Evolutionary conservation across 2,113 vertebrate genomes (phyloP).

Genomic region (Grantiella picta): DNA sequence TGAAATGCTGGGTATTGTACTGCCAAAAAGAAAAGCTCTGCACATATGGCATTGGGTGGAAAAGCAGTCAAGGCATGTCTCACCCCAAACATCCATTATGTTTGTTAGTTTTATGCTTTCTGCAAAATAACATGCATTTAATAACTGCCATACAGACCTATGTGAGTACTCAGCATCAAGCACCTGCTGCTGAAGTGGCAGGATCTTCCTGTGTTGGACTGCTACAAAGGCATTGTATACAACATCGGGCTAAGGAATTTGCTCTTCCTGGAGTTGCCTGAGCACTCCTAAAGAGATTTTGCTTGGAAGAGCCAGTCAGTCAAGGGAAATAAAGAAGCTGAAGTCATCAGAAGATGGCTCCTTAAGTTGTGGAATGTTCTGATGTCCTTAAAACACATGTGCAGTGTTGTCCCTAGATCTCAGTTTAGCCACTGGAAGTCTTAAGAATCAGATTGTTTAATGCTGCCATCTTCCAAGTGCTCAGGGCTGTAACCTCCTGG

Average conservation of each 20-base stretch:
- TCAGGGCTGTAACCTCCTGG: background rate
- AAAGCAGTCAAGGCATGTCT: constrained; percentile 39
- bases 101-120: constrained; percentile 23
- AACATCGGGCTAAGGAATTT: background rate
- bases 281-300: background rate
- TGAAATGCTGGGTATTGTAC: constrained; percentile 61
- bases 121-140: background rate
- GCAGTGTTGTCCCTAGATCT: background rate
- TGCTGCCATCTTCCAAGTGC: background rate
- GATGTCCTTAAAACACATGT: background rate
- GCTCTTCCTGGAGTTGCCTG: background rate
- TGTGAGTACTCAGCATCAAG: background rate
- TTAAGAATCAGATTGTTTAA: background rate
- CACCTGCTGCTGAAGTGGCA: background rate
- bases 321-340: background rate
- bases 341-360: background rate
- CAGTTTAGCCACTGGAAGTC: background rate
- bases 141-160: background rate
- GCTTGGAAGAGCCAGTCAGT: background rate
- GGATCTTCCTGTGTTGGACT: background rate
- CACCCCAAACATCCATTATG: background rate
- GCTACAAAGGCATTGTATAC: background rate
- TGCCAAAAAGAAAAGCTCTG: constrained; percentile 44
- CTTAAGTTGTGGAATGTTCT: background rate
- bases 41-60: constrained; percentile 47